Base-by-base conservation (phyloP, 2,888 invertebrate genomes). In the Ornithoptera alexandrae region DNA sequence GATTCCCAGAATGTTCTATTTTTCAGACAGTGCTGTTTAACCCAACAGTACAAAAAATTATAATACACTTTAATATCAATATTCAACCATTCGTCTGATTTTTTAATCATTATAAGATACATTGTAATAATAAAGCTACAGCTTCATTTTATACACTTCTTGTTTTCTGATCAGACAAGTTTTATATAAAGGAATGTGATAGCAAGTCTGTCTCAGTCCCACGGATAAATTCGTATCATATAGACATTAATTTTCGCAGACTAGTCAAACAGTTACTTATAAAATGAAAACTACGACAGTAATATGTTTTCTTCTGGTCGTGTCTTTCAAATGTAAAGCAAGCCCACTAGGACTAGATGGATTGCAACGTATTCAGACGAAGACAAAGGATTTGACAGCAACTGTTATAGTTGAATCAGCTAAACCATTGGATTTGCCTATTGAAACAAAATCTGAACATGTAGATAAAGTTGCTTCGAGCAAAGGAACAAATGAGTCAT, bases 401-500 rank as follows among this genome's bases (percentile, higher is more conserved):
- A 69, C 69, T 18, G 56, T n/a, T 7, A 69, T 65, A 30, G 69
- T 65, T 0, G 69, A 69, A 57, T 61, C 69, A 20, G 69, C 62
- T 6, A 61, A 15, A 39, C 69, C 69, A 57, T 65, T 69, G 0
- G 69, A 69, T 20, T n/a, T 69, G 39, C 69, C 69, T 2, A 69
- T 69, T 6, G 65, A 69, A 62, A 69, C 69, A 17, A 65, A 69
- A 58, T 67, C 67, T 22, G 69, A 69, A 15, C 65, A 69, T 18
- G 36, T 50, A 30, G 50, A 66, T 22, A 62, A 62, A 46, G 36
- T 10, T 39, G 15, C 6, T 20, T 20, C 50, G 10, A 57, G 30
- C 10, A 50, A 22, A 20, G 50, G 60, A 18, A 53, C 68, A 18
- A 59, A 58, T 17, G 50, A 63, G 17, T 20, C 63, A 18, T 42